A percentile compares a stretch with the other conserved stretches of the same genome.
Conservation (phyloP, 2,797 vertebrate species). For the Halcyon leucocephala region DNA sequence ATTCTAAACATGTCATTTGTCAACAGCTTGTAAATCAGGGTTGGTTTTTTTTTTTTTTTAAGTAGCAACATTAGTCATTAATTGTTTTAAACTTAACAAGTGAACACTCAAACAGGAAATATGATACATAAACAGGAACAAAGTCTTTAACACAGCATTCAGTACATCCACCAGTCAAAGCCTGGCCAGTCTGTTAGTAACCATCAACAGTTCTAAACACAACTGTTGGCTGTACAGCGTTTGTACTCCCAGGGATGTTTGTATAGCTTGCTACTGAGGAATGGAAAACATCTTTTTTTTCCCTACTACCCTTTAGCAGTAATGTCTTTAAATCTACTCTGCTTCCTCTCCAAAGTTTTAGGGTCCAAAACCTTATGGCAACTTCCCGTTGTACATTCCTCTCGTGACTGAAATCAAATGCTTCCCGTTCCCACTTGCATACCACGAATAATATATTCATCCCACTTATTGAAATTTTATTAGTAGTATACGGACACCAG, state of each 20-base stretch:
- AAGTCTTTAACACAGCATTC: conserved; percentile 5
- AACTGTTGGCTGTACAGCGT: background rate
- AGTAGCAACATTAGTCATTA: conserved; percentile 30
- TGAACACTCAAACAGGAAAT: conserved; percentile 61
- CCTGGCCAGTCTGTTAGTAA: background rate
- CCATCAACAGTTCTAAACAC: background rate
- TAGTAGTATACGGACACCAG: background rate
- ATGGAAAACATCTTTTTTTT: background rate
- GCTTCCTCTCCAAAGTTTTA: background rate
- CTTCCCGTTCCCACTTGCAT: background rate
- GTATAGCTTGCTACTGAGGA: background rate
- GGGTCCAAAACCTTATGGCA: background rate
- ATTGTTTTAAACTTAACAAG: conserved; percentile 68
- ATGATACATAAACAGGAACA: conserved; percentile 54
- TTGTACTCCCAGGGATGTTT: background rate
- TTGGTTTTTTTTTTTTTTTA: background rate
- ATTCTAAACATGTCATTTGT: conserved; percentile 47
- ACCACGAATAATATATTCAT: background rate
- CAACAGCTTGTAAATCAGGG: conserved; percentile 52
- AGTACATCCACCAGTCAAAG: background rate
- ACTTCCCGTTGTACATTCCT: background rate
- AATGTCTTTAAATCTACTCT: background rate
- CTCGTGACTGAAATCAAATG: background rate
- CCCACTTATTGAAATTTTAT: background rate
- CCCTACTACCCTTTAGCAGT: background rate